A percentile compares a stretch with the other conserved stretches of the same genome.
Conservation (phyloP, 2,113 vertebrate genomes). For the Mobula birostris region DNA sequence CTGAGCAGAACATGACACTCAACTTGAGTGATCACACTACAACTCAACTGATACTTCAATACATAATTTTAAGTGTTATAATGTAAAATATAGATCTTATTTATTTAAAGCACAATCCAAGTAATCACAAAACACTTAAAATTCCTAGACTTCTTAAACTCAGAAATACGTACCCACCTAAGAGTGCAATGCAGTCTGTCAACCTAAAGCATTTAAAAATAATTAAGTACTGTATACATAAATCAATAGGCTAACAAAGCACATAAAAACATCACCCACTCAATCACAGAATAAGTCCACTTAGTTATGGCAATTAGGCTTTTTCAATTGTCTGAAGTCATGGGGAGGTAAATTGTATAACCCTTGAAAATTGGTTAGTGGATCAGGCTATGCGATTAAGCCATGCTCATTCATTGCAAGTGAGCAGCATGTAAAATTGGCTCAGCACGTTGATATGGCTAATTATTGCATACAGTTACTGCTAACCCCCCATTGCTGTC, state of each 20-base stretch:
- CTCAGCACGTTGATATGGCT: not conserved
- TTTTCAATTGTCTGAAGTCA: not conserved
- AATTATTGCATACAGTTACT: not conserved
- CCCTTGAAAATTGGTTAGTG: not conserved
- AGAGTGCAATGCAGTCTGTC: not conserved
- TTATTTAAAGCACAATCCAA: no score
- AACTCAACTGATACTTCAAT: not conserved
- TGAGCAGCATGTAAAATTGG: not conserved
- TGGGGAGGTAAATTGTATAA: not conserved
- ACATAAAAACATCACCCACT: not conserved
- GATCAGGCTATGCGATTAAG: not conserved
- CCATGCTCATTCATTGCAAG: not conserved
- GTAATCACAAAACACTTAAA: not conserved
- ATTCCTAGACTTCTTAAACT: not conserved
- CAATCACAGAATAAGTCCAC: not conserved
- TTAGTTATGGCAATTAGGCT: not conserved
- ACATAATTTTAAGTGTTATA: not conserved
- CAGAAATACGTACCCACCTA: not conserved
- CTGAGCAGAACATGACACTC: no score
- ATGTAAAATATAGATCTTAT: not conserved
- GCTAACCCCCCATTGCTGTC: not conserved
- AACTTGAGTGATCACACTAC: no score
- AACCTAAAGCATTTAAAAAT: not conserved
- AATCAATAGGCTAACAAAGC: not conserved
- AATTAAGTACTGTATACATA: no score